Percentiles rank a stretch among this genome's conserved stretches.
phyloP scores from a whole-genome alignment of 2,797 vertebrate species.

The Otolemur crassicaudatus region DNA sequence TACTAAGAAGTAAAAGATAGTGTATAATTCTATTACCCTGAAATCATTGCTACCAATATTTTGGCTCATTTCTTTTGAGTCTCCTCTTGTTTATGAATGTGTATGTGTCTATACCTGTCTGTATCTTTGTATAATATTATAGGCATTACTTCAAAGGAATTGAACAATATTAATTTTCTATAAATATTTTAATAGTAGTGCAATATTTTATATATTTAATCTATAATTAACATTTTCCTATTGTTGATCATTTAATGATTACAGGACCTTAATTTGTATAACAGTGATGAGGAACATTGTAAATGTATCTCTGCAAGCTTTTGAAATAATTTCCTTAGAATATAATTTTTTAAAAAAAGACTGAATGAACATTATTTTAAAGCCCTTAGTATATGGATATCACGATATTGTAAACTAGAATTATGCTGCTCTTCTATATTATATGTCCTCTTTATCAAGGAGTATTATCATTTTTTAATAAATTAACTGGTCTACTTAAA shows the following conservation, averaged over 20 bases:
- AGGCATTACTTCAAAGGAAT: neutral
- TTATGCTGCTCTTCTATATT: neutral
- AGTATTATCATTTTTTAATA: neutral
- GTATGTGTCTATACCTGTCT: neutral
- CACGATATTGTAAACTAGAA: neutral
- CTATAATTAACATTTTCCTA: neutral
- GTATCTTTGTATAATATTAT: neutral
- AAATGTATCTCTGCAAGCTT: neutral
- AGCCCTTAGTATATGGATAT: neutral
- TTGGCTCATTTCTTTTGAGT: neutral
- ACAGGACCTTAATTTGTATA: neutral
- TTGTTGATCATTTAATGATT: neutral
- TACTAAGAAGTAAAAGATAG: neutral
- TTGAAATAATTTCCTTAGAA: neutral
- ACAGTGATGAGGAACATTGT: neutral
- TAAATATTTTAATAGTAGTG: neutral
- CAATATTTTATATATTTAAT: neutral
- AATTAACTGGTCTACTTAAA: neutral
- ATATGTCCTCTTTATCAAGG: neutral
- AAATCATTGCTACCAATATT: constrained; percentile 7
- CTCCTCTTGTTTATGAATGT: neutral
- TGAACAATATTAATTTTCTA: neutral
- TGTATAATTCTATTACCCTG: neutral
- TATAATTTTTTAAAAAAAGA: neutral
- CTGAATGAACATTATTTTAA: neutral